Evolutionary conservation across 2,888 invertebrate species (phyloP), one percentile per base, ranked within the genome.

Genomic region (Rotaria macrura): DNA sequence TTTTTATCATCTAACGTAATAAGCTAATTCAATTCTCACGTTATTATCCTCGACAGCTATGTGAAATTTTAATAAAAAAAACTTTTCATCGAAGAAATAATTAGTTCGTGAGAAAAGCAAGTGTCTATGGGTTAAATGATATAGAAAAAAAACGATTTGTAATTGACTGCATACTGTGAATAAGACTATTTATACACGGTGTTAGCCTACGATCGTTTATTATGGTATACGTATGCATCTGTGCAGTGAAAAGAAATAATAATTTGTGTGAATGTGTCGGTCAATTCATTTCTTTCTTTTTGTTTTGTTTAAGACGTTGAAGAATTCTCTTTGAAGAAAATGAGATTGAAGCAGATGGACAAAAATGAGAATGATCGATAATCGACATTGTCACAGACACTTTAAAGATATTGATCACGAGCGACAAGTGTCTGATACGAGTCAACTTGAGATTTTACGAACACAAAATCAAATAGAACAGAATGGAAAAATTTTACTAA

Each of bases 301-400:
- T 34, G 1, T 34, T 65, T 65, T 65, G 7, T 65, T 65, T 65
- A 65, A 65, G 65, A 65, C 34, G 20, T 65, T 34, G 34, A 65
- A 34, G 34, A 29, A 65, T 65, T 65, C 65, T 65, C 65, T 65
- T 65, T 65, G 65, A 65, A 65, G 65, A 65, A 65, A 65, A 65
- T 65, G 34, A 65, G 65, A 65, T 29, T 65, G 65, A 65, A 65
- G 14, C 65, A 65, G 65, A 65, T 65, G 65, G 65, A 65, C 65
- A 65, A 65, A n/a, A n/a, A 65, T 65, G 65, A 34, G 34, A 65
- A 65, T 65, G 29, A 65, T 38, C 65, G 65, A 65, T 65, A 34
- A 65, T 17, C 34, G 34, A 20, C 17, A 65, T 65, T 55, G 54
- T 54, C 23, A 54, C 54, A 23, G 23, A 54, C 54, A 54, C 54